A percentile compares a stretch with the other conserved stretches of the same genome.
Conservation (phyloP, 2,888 invertebrate genomes). For the Chaetoderma sp. region DNA sequence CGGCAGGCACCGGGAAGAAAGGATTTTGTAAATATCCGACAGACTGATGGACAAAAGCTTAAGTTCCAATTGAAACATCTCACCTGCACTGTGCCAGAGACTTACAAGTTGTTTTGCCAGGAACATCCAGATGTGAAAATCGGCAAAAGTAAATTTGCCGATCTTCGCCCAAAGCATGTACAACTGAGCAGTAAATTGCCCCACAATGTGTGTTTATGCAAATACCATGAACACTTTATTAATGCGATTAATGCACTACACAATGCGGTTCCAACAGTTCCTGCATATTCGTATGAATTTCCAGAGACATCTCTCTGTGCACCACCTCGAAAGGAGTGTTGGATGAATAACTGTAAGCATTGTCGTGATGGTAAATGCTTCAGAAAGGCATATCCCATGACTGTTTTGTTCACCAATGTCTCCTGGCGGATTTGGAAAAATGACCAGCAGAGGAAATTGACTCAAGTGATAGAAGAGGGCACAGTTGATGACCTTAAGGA, state of each 20-base stretch:
- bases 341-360: constrained; percentile 6
- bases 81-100: constrained; percentile 5
- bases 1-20: background rate
- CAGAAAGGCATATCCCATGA: background rate
- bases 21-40: background rate
- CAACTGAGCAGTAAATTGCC: background rate
- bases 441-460: background rate
- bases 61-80: constrained; percentile 16
- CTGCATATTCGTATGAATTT: constrained; percentile 12
- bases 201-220: constrained; percentile 19
- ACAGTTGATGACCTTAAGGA: background rate
- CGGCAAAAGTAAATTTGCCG: constrained; percentile 16
- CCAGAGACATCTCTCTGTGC: background rate
- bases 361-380: background rate
- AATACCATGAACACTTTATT: constrained; percentile 19
- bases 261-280: background rate
- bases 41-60: background rate
- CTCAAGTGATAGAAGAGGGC: background rate
- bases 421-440: constrained; percentile 11
- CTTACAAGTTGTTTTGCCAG: background rate
- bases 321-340: background rate
- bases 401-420: background rate
- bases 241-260: constrained; percentile 14
- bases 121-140: constrained; percentile 10
- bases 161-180: constrained; percentile 18